Conservation (phyloP, 2,797 vertebrate genomes). For the Esox masquinongy region DNA sequence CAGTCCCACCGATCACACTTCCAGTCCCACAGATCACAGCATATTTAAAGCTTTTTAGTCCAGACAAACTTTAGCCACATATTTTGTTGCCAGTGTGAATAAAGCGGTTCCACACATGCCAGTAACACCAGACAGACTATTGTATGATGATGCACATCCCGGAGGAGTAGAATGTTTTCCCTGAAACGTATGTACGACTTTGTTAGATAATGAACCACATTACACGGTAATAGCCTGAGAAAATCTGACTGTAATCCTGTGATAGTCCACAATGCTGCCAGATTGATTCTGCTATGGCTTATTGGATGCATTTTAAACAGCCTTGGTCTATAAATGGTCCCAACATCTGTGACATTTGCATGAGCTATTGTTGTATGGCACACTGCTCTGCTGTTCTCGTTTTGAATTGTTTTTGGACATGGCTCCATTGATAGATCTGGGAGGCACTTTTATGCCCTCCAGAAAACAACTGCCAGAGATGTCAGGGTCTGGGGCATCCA, state of each 20-base stretch:
- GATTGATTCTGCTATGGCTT: conserved; percentile 70
- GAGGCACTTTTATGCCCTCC: neutral
- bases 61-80: neutral
- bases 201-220: conserved; percentile 55
- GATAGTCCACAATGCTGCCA: conserved; percentile 67
- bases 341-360: conserved; percentile 67
- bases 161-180: conserved; percentile 32
- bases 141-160: neutral
- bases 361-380: conserved; percentile 63
- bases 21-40: neutral
- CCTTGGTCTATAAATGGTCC: conserved; percentile 63
- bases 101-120: neutral
- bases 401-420: conserved; percentile 45
- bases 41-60: neutral
- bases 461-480: too few species aligned
- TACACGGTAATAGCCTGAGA: conserved; percentile 61
- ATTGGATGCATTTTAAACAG: conserved; percentile 78
- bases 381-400: conserved; percentile 53
- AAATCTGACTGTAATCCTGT: conserved; percentile 73
- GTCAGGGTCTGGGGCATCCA: too few species aligned
- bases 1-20: too few species aligned
- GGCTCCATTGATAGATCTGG: conserved; percentile 14
- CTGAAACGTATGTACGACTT: conserved; percentile 30
- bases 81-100: neutral
- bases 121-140: neutral